A percentile compares a stretch with the other conserved stretches of the same genome.
phyloP scores from a whole-genome alignment of 37 sponge, comb jelly and placozoan species.

The Aplysina aerophoba region DNA sequence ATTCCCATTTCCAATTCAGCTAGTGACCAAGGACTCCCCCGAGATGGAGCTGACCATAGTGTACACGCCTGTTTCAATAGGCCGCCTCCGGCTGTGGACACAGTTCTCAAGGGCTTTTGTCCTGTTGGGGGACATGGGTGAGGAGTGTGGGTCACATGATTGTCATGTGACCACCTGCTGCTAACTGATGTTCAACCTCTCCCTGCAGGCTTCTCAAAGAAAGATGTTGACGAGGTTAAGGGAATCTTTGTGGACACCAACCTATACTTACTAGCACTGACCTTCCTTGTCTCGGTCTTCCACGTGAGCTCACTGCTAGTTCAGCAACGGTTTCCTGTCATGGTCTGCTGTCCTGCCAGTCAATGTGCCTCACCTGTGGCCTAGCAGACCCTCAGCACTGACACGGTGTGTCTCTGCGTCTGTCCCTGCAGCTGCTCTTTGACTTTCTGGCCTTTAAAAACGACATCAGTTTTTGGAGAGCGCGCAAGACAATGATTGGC shows the following conservation, averaged over 20 bases:
- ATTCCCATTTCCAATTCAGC: neutral
- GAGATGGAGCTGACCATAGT: constrained; percentile 53
- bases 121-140: constrained; percentile 61
- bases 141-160: neutral
- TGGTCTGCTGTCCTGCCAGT: neutral
- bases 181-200: neutral
- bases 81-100: constrained; percentile 73
- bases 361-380: neutral
- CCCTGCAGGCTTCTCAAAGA: constrained; percentile 80
- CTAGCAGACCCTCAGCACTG: neutral
- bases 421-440: constrained; percentile 73
- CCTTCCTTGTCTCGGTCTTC: constrained; percentile 86
- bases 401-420: neutral
- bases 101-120: constrained; percentile 57
- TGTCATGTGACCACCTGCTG: neutral
- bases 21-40: neutral
- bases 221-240: constrained; percentile 91
- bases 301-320: constrained; percentile 62
- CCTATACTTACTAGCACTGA: constrained; percentile 73
- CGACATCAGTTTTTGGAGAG: constrained; percentile 88
- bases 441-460: constrained; percentile 97
- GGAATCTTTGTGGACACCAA: constrained; percentile 82
- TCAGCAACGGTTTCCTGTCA: neutral
- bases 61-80: constrained; percentile 74
- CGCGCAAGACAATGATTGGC: constrained; percentile 83